phyloP scores from a whole-genome alignment of 1,140 invertebrate species.

The Pogonomyrmex barbatus region DNA sequence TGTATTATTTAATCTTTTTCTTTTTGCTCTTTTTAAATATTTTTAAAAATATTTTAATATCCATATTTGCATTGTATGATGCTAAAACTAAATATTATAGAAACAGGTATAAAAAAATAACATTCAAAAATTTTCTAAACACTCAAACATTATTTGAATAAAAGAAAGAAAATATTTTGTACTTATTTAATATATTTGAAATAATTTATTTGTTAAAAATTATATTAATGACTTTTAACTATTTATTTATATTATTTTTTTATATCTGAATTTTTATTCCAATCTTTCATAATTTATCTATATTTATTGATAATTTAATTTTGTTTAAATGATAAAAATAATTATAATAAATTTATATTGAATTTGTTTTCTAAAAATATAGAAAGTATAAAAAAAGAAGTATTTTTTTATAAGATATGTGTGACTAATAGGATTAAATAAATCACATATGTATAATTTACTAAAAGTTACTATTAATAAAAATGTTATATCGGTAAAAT shows the following conservation, averaged over 20 bases:
- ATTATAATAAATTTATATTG: not conserved
- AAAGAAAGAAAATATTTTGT: not conserved
- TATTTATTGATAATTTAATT: not conserved
- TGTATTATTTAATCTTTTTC: not conserved
- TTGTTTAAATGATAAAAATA: not conserved
- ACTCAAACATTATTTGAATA: not conserved
- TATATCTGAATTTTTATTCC: not conserved
- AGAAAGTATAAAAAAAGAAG: not conserved
- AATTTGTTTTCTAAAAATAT: conserved; percentile 8
- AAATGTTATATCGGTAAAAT: not conserved
- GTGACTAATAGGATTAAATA: not conserved
- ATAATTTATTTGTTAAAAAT: conserved; percentile 12
- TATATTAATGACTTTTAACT: not conserved
- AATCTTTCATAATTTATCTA: not conserved
- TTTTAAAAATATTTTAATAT: not conserved
- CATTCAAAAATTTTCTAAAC: not conserved
- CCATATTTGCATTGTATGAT: not conserved
- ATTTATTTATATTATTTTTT: not conserved
- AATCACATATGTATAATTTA: not conserved
- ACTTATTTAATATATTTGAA: not conserved
- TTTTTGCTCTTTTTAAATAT: not conserved
- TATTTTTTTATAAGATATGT: not conserved
- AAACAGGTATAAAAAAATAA: not conserved
- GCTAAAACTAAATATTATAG: conserved; percentile 10
- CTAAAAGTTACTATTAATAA: conserved; percentile 20